Percentiles rank a stretch among this genome's conserved stretches.
Conservation (phyloP, 2,113 vertebrate species). For the Condylura cristata region DNA sequence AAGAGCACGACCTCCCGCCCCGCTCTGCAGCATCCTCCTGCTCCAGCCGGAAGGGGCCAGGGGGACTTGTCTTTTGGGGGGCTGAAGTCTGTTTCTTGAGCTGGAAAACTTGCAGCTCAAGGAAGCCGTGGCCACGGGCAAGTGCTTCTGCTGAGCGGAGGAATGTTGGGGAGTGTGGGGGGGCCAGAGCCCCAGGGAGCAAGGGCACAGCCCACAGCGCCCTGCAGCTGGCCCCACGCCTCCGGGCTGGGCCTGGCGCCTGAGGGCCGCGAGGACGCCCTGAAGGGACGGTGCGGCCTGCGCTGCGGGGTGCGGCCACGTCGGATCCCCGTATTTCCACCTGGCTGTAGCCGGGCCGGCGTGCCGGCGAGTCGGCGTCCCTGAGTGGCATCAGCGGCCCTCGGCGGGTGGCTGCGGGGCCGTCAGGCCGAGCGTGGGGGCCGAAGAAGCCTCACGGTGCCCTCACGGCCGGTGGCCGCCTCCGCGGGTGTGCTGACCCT, state of each 20-base stretch:
- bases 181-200: no score
- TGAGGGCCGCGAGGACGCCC: not conserved
- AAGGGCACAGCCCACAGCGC: no score
- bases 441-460: not conserved
- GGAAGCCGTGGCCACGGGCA: not conserved
- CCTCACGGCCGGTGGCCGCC: not conserved
- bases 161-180: no score
- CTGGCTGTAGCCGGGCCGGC: no score
- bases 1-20: constrained; percentile 48
- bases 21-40: not conserved
- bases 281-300: not conserved
- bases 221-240: no score
- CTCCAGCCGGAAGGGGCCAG: not conserved
- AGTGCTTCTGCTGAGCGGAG: not conserved
- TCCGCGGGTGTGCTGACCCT: not conserved
- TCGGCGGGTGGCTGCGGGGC: not conserved
- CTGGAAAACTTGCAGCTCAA: constrained; percentile 5
- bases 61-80: not conserved
- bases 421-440: not conserved
- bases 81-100: not conserved
- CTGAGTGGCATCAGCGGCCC: no score
- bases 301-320: not conserved
- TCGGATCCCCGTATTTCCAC: no score
- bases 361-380: no score
- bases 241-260: not conserved